Conservation (phyloP, 2,888 invertebrate species). For the Dermolepida albohirtum region DNA sequence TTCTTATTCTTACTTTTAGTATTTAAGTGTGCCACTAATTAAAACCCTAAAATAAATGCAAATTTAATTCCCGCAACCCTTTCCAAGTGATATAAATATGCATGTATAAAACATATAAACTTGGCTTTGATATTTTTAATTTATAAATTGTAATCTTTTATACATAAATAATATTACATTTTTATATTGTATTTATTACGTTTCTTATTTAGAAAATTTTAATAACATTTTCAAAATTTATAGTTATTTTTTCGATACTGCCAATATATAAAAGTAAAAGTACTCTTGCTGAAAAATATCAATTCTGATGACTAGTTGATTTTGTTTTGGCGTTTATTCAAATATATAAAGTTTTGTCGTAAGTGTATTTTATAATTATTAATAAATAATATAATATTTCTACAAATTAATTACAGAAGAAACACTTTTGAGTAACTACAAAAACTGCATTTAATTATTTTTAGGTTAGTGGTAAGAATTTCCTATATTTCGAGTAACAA, state of each 20-base stretch:
- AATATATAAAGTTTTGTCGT: conserved; percentile 22
- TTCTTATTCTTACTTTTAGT: conserved; percentile 3
- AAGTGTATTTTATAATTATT: conserved; percentile 7
- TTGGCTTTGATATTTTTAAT: too few relatives aligned
- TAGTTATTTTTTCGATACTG: too few relatives aligned
- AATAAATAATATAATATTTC: conserved; percentile 2
- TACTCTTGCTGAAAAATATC: not conserved
- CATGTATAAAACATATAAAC: too few relatives aligned
- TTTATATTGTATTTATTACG: too few relatives aligned
- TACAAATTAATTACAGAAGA: not conserved
- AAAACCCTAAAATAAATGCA: too few relatives aligned
- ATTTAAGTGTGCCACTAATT: not conserved
- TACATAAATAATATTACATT: too few relatives aligned
- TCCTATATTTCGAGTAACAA: conserved; percentile 47
- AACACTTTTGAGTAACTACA: not conserved
- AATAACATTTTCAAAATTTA: too few relatives aligned
- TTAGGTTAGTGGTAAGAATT: conserved; percentile 17
- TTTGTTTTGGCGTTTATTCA: conserved; percentile 38
- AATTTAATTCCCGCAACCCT: too few relatives aligned
- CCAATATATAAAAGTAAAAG: too few relatives aligned
- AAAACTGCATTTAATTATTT: not conserved
- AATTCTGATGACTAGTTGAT: conserved; percentile 43
- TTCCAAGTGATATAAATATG: too few relatives aligned
- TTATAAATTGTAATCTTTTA: too few relatives aligned
- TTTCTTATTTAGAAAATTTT: too few relatives aligned